Conservation (phyloP, 2,797 vertebrate species). For the Tympanoctomys barrerae region DNA sequence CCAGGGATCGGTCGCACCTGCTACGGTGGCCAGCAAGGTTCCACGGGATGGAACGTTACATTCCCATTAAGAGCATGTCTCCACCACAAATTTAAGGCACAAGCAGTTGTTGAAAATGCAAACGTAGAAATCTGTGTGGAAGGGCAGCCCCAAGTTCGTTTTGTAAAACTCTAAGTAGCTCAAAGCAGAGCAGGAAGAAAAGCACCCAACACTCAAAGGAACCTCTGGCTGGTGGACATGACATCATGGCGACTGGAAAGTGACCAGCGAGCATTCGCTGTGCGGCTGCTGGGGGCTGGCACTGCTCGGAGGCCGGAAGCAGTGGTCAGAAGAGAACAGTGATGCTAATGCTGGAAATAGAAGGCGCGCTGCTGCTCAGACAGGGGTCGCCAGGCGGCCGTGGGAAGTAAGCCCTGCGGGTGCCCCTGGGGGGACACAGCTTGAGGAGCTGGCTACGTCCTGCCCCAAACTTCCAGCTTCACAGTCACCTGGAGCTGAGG, state of each 20-base stretch:
- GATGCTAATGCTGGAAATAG: rapidly evolving
- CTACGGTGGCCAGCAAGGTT: background rate
- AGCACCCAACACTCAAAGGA: background rate
- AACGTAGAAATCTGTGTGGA: background rate
- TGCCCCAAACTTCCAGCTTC: background rate
- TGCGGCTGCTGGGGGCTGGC: background rate
- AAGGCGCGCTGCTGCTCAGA: background rate
- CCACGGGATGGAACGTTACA: rapidly evolving
- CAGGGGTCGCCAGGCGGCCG: rapidly evolving
- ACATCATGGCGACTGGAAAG: too few relatives aligned
- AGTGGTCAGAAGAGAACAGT: background rate
- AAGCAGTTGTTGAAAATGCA: too few relatives aligned
- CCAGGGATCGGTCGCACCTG: rapidly evolving
- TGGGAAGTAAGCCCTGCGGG: rapidly evolving
- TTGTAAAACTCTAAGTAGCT: background rate
- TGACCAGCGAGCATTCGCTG: rapidly evolving
- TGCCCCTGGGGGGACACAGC: rapidly evolving
- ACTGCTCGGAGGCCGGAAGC: background rate
- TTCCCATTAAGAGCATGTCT: background rate
- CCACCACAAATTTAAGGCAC: background rate
- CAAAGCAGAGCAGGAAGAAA: background rate
- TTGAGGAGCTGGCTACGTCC: rapidly evolving
- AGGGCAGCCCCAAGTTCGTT: background rate
- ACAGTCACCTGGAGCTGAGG: background rate
- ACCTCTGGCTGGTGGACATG: background rate